phyloP scores from a whole-genome alignment of 2,113 vertebrate genomes.

The Silurus glanis region DNA sequence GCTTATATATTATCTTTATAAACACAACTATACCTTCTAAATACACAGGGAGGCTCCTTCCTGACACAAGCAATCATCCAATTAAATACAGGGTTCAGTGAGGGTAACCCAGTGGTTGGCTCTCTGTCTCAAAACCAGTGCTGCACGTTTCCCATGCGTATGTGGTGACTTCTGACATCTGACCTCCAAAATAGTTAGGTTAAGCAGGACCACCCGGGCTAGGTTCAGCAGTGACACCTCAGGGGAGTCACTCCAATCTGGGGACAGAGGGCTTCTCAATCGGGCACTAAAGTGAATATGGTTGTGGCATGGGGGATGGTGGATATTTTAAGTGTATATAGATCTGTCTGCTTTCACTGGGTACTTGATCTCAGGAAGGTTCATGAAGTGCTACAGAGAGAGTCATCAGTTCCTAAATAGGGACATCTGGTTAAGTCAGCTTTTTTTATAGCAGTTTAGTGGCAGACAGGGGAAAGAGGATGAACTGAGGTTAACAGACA shows the following conservation, averaged over 20 bases:
- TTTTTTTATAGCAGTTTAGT: constrained; percentile 21
- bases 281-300: background rate
- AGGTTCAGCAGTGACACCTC: constrained; percentile 56
- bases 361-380: constrained; percentile 38
- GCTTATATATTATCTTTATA: background rate
- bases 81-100: constrained; percentile 19
- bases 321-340: constrained; percentile 32
- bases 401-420: constrained; percentile 36
- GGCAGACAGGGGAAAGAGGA: constrained; percentile 7
- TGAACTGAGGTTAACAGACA: constrained; percentile 1
- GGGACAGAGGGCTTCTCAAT: constrained; percentile 46
- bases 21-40: constrained; percentile 12
- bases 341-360: constrained; percentile 43
- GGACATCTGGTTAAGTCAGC: constrained; percentile 29
- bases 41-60: constrained; percentile 5
- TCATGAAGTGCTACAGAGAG: constrained; percentile 38
- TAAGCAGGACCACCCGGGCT: constrained; percentile 71
- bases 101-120: background rate
- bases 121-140: constrained; percentile 13
- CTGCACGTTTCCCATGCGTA: constrained; percentile 74
- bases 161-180: constrained; percentile 70
- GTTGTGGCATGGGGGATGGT: constrained; percentile 20
- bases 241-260: constrained; percentile 41
- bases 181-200: constrained; percentile 58
- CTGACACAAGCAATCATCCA: constrained; percentile 25